Conservation (phyloP, 2,888 invertebrate species). For the Diloba caeruleocephala region DNA sequence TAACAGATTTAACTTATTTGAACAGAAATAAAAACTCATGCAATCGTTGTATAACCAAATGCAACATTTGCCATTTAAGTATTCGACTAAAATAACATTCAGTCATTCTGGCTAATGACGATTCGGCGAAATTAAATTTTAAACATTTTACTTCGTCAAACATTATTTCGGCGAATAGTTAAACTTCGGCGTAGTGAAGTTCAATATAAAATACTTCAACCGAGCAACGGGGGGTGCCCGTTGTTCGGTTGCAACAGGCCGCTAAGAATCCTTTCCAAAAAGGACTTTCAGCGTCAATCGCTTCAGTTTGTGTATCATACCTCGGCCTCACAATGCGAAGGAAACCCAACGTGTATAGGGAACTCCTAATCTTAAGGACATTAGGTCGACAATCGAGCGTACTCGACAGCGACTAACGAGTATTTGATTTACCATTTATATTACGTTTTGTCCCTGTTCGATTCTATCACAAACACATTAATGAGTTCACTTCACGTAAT, state of each 20-base stretch:
- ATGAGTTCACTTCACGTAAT: constrained; percentile 58
- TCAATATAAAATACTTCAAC: too few relatives aligned
- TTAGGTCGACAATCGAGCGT: constrained; percentile 57
- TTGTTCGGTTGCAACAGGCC: neutral
- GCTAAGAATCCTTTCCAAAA: neutral
- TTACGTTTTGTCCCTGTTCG: constrained; percentile 63
- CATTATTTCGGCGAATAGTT: too few relatives aligned
- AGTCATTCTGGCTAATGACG: too few relatives aligned
- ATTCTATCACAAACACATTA: constrained; percentile 65
- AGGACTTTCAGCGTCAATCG: constrained; percentile 13
- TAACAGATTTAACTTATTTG: too few relatives aligned
- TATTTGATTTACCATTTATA: constrained; percentile 72
- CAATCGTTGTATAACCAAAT: too few relatives aligned
- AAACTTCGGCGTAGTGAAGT: too few relatives aligned
- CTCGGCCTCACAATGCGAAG: constrained; percentile 43
- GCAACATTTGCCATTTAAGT: too few relatives aligned
- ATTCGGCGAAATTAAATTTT: too few relatives aligned
- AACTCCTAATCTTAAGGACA: constrained; percentile 50
- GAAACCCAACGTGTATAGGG: constrained; percentile 40
- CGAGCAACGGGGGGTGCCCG: too few relatives aligned
- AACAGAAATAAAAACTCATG: too few relatives aligned
- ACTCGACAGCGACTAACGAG: constrained; percentile 60
- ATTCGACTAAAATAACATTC: too few relatives aligned
- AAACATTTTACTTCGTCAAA: too few relatives aligned
- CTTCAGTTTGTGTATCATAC: constrained; percentile 34